phyloP scores from a whole-genome alignment of 2,113 vertebrate genomes.

The Merops nubicus region DNA sequence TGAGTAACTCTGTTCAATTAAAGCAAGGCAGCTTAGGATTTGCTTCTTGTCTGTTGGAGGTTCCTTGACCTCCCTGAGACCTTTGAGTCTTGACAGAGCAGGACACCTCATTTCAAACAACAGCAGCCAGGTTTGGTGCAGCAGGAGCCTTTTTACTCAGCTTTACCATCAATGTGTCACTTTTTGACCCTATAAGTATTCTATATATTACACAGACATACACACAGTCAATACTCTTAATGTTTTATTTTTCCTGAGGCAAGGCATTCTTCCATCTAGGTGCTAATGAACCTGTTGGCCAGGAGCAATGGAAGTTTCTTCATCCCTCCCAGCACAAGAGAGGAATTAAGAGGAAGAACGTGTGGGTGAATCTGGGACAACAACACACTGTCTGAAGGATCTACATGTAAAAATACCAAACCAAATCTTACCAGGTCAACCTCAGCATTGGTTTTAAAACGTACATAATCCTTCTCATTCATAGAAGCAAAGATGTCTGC shows the following conservation, averaged over 20 bases:
- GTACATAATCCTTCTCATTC: conserved; percentile 86
- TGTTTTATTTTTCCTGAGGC: neutral
- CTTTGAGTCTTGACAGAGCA: neutral
- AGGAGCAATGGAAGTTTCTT: neutral
- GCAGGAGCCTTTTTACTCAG: neutral
- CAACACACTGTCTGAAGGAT: neutral
- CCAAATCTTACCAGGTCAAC: conserved; percentile 80
- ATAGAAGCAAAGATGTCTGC: conserved; percentile 92
- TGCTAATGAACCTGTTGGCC: neutral
- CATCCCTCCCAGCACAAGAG: neutral
- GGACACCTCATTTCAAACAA: neutral
- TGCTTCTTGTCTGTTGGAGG: neutral
- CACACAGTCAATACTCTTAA: neutral
- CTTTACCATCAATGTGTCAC: accelerated
- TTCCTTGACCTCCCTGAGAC: neutral
- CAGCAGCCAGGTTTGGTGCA: neutral
- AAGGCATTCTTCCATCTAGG: neutral
- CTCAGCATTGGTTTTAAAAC: conserved; percentile 80
- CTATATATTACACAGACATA: neutral
- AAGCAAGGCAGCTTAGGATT: neutral
- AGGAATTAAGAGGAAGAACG: neutral
- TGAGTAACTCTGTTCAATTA: neutral
- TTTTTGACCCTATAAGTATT: neutral
- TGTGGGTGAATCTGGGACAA: neutral
- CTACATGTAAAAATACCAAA: neutral